Evolutionary conservation across 2,797 vertebrate species (phyloP).

Genomic region (Phrynocephalus forsythii): DNA sequence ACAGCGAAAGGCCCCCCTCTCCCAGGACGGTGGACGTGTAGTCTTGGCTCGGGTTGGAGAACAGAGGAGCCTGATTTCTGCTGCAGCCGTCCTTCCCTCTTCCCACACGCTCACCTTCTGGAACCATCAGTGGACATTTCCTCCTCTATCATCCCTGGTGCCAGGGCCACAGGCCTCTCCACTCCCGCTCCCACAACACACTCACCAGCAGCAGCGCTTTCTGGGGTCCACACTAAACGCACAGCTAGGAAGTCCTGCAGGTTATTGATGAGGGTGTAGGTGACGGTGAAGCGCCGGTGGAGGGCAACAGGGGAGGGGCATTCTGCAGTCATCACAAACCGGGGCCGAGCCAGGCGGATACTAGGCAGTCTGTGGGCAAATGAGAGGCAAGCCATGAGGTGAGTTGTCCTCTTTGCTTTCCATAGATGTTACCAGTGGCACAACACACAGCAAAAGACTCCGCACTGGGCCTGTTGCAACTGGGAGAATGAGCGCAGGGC

Average conservation of each 20-base stretch:
- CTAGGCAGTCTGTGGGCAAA: constrained; percentile 75
- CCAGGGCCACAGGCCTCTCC: too few species aligned
- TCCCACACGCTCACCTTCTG: neutral
- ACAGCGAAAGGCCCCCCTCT: too few species aligned
- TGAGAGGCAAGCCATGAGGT: too few species aligned
- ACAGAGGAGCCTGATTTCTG: too few species aligned
- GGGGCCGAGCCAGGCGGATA: constrained; percentile 88
- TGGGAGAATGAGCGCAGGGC: neutral
- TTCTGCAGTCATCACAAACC: constrained; percentile 91
- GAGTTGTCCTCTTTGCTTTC: neutral
- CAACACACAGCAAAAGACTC: too few species aligned
- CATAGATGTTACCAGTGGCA: too few species aligned
- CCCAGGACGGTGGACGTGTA: too few species aligned
- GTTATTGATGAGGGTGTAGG: constrained; percentile 92
- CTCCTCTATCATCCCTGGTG: too few species aligned
- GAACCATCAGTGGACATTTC: too few species aligned
- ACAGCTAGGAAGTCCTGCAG: constrained; percentile 94
- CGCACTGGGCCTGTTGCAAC: too few species aligned
- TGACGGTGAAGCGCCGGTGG: constrained; percentile 88
- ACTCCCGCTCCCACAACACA: neutral
- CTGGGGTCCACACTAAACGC: constrained; percentile 91
- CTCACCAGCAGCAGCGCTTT: constrained; percentile 80
- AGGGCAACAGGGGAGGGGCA: constrained; percentile 86
- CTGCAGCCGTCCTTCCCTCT: neutral
- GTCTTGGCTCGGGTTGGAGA: too few species aligned